Evolutionary conservation across 2,888 invertebrate species (phyloP).

Genomic region (Lasioglossum villosulum): DNA sequence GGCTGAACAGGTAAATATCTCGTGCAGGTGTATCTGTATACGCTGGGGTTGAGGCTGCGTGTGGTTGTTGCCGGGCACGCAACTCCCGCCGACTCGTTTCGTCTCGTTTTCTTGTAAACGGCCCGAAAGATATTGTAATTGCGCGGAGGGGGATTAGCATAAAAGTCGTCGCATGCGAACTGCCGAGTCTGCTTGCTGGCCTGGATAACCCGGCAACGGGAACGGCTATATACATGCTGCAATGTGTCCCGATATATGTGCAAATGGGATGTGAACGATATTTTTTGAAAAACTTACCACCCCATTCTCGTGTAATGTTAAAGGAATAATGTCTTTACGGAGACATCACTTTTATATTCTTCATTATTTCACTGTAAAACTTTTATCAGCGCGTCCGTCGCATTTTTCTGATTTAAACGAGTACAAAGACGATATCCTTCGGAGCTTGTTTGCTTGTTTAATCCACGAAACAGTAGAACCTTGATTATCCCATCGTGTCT

Average conservation of each 20-base stretch:
- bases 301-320: too few relatives aligned
- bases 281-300: too few relatives aligned
- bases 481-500: background rate
- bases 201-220: constrained; percentile 43
- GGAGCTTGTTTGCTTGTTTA: background rate
- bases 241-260: background rate
- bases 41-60: background rate
- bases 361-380: background rate
- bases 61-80: constrained; percentile 26
- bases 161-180: constrained; percentile 57
- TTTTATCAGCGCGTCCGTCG: background rate
- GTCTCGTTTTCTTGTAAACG: constrained; percentile 50
- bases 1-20: constrained; percentile 2
- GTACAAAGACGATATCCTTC: too few relatives aligned
- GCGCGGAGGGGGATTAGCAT: constrained; percentile 57
- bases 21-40: constrained; percentile 11
- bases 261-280: too few relatives aligned
- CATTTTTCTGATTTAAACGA: background rate
- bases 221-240: background rate
- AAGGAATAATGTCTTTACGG: background rate
- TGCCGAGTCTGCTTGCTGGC: constrained; percentile 32
- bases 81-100: constrained; percentile 14
- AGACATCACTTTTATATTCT: background rate
- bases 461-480: background rate
- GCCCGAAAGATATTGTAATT: constrained; percentile 61